phyloP scores from a whole-genome alignment of 2,113 vertebrate species.

The Phocoena sinus region DNA sequence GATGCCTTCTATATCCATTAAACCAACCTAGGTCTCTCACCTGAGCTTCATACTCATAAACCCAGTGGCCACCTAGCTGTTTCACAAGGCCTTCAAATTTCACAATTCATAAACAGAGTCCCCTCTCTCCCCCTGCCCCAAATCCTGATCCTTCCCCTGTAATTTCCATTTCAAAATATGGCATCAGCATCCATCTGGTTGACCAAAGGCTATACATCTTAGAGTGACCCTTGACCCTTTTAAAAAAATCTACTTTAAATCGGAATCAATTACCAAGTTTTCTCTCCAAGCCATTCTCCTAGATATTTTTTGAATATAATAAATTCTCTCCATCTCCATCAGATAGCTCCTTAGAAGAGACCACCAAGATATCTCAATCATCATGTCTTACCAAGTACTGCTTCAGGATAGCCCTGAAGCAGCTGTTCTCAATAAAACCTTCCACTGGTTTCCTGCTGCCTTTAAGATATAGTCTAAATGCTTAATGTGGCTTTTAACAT shows the following conservation, averaged over 20 bases:
- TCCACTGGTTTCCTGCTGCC: background rate
- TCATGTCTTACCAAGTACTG: background rate
- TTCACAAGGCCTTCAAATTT: background rate
- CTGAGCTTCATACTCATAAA: background rate
- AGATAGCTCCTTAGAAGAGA: background rate
- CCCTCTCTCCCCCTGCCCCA: background rate
- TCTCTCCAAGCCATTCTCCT: background rate
- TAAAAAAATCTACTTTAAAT: background rate
- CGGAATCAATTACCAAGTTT: background rate
- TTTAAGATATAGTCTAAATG: background rate
- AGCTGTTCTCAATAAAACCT: background rate
- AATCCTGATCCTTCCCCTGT: background rate
- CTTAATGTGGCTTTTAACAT: background rate
- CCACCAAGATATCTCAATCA: background rate
- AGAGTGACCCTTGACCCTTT: background rate
- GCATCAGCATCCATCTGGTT: background rate
- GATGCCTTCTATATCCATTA: background rate
- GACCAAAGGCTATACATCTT: background rate
- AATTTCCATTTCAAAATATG: background rate
- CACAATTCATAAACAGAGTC: background rate
- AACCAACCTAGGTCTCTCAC: background rate
- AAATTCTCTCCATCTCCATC: background rate
- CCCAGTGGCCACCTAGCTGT: background rate
- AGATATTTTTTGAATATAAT: background rate
- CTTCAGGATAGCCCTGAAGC: background rate